Evolutionary conservation across 2,113 vertebrate species (phyloP).

Genomic region (Pollimyrus isidori): DNA sequence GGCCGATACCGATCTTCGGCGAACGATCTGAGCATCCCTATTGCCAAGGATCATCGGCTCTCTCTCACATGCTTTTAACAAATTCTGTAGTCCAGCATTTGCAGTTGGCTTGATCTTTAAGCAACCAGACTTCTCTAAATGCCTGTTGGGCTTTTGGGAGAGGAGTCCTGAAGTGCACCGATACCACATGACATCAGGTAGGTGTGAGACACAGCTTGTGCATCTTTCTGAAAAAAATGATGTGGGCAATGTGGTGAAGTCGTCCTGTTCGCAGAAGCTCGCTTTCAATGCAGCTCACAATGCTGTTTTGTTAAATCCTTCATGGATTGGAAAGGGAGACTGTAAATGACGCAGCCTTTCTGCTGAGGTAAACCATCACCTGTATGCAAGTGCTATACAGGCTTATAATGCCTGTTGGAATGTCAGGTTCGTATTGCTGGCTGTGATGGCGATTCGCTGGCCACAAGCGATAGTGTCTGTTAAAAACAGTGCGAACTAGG

Average conservation of each 20-base stretch:
- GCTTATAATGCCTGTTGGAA: neutral
- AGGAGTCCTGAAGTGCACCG: neutral
- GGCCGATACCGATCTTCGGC: no score
- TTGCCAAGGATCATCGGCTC: neutral
- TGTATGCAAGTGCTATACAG: neutral
- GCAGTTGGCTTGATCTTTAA: neutral
- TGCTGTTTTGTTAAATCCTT: neutral
- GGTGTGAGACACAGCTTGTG: neutral
- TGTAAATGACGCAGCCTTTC: neutral
- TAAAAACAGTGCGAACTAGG: neutral
- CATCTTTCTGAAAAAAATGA: neutral
- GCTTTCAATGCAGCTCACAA: neutral
- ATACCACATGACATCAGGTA: neutral
- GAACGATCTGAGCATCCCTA: no score
- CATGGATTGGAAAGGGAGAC: neutral
- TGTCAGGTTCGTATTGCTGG: neutral
- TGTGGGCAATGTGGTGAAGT: neutral
- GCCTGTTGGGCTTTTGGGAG: neutral
- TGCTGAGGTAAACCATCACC: neutral
- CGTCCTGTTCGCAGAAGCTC: neutral
- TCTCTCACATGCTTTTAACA: neutral
- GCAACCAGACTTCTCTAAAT: neutral
- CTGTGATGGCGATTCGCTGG: neutral
- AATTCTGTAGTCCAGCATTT: neutral
- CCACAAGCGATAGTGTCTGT: neutral